Evolutionary conservation across 2,113 vertebrate species (phyloP), one percentile per base, ranked within the genome.

Genomic region (Odocoileus virginianus): DNA sequence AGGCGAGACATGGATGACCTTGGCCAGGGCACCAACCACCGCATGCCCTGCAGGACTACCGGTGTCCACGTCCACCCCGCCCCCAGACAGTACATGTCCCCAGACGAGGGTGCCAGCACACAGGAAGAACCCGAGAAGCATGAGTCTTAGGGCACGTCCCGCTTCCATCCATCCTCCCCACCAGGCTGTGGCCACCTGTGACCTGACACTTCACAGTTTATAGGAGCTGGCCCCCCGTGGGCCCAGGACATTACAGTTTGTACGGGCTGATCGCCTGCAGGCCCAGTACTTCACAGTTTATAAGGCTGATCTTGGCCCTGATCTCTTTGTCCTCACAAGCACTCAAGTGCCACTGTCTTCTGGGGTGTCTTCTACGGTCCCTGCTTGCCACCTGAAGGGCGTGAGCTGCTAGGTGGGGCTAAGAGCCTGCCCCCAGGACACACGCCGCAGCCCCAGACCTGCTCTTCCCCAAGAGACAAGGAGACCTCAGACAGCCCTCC

Each of bases 1-100:
- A 5, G 43, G 33, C 0, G 7, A 33, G 54, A n/a, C 54, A n/a
- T 0, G 0, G 27, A 14, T 3, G 13, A 40, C 76, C 21, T 16
- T 85, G 85, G 52, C 14, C 43, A 52, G 47, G 11, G 36, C 7
- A 6, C 23, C 84, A n/a, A 71, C 5, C n/a, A 23, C 6, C 0
- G 1, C 30, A 3, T 1, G 28, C 33, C 40, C 33, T 13, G 4
- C 79, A 93, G 33, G 79, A 23, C 50, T 10, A 30, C 54, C 5
- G 27, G 28, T 43, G 76, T 25, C 55, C 16, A 43, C 4, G 21
- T 27, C 71, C 0, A 6, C 16, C 2, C 19, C 4, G 36, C 21
- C 30, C 21, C 54, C 43, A n/a, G 21, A 15, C 43, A 58, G 28
- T 15, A 61, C 14, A 7, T 4, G 40, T 47, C 43, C 12, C 28